Evolutionary conservation across 2,113 vertebrate genomes (phyloP), one percentile per base, ranked within the genome.

Genomic region (Struthidea cinerea): DNA sequence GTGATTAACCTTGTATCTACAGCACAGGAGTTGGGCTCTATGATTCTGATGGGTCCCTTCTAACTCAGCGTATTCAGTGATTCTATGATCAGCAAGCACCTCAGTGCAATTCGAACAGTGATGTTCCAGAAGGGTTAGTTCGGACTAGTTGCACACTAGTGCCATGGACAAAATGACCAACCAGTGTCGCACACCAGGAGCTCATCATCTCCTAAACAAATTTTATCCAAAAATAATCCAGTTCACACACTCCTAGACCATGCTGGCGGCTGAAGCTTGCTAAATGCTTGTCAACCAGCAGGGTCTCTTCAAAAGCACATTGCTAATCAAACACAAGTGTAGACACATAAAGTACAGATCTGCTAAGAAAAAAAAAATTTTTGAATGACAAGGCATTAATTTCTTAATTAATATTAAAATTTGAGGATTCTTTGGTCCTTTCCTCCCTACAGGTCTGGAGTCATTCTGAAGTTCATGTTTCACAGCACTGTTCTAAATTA

Each of bases 51-150:
- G n/a, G 16, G 30, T 24, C 16, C 28, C 41, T 53, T 55, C 41
- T n/a, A 35, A 24, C 13, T 17, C 41, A 47, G 11, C 3, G 3
- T 8, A 18, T 41, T 47, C n/a, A 21, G 16, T 35, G n/a, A 21
- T n/a, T 55, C n/a, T 21, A 0, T 41, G 24, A 44, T 33, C 44
- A 71, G 39, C 0, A 0, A 70, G 30, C 32, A 59, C 26, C 16
- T 75, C n/a, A 42, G 52, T 71, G 30, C 33, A 68, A 8, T 21
- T 64, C 42, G 52, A 85, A 41, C 20, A 9, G 23, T 35, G 53
- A 70, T 67, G 17, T 50, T 59, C 23, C 42, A 75, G 16, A 67
- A 17, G 4, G 5, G 6, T 71, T 85, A 52, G n/a, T 56, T 77
- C 16, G 30, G n/a, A 61, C 17, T n/a, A 32, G 20, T 41, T 55